A percentile compares a stretch with the other conserved stretches of the same genome.
Conservation (phyloP, 2,888 invertebrate species). For the Eugnorisma glareosa region DNA sequence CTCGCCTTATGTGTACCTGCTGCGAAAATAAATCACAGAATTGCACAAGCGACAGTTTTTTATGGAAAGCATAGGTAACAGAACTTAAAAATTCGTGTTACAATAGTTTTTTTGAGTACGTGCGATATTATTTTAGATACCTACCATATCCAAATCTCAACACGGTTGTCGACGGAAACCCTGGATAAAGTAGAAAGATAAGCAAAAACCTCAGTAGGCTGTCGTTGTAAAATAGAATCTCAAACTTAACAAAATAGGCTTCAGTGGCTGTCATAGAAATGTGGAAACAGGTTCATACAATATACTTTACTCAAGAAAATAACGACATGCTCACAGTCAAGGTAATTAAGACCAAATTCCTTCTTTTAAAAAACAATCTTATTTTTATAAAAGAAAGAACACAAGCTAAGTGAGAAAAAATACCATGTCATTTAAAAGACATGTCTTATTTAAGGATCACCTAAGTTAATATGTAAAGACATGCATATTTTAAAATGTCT, state of each 20-base stretch:
- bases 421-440: slow-evolving; percentile 31
- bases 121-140: too few species aligned
- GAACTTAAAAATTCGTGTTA: too few species aligned
- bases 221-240: not conserved
- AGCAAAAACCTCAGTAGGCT: not conserved
- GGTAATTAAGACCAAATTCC: not conserved
- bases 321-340: not conserved
- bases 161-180: not conserved
- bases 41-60: too few species aligned
- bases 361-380: not conserved
- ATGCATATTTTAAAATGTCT: slow-evolving; percentile 43
- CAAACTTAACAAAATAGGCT: not conserved
- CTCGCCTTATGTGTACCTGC: too few species aligned
- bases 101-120: too few species aligned
- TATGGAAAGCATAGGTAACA: too few species aligned
- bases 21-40: too few species aligned
- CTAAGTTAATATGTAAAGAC: slow-evolving; percentile 42
- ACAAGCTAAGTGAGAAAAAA: not conserved
- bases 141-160: too few species aligned
- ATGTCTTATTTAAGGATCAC: slow-evolving; percentile 27
- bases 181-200: not conserved
- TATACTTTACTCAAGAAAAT: not conserved
- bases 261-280: not conserved
- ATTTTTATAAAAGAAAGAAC: not conserved
- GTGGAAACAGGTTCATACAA: not conserved